Evolutionary conservation across 2,113 vertebrate genomes (phyloP), one percentile per base, ranked within the genome.

Genomic region (Gracilinanus agilis): DNA sequence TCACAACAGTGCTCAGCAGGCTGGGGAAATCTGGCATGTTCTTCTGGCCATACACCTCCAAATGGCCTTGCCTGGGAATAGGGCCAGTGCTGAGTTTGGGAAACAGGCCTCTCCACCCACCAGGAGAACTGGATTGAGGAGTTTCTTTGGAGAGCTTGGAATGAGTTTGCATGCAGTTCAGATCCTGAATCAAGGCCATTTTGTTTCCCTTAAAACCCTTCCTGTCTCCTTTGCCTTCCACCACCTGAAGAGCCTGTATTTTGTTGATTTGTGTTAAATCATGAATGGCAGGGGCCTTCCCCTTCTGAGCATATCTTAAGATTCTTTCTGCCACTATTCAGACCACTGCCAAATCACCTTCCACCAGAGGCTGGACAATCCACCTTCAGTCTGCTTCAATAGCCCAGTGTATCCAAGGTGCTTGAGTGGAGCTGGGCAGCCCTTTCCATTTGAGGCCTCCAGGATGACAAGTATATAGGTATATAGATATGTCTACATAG

Each of bases 351-450:
- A 24, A 0, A 56, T 49, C 88, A 44, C 19, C 19, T 54, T n/a
- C n/a, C n/a, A n/a, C n/a, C n/a, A n/a, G n/a, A n/a, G n/a, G n/a
- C n/a, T n/a, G n/a, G n/a, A n/a, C n/a, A n/a, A n/a, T n/a, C n/a
- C n/a, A n/a, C n/a, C n/a, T n/a, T n/a, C n/a, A n/a, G n/a, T 0
- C 91, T 23, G 2, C 49, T 89, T 91, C 1, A 3, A 27, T 88
- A 95, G 95, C 95, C 0, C 23, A 95, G 90, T 94, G 97, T 94
- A 92, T 94, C 96, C 95, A 53, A 2, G 94, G 88, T 96, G 94
- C 90, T 54, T 88, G 89, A 54, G 90, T 44, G 54, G 44, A 89
- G 83, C 88, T 54, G 11, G 44, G 89, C 67, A 24, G 25, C 61
- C 54, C 16, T 24, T 55, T 56, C 93, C 49, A 90, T 88, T 95